Evolutionary conservation across 2,797 vertebrate genomes (phyloP).

Genomic region (Crocodylus rhombifer): DNA sequence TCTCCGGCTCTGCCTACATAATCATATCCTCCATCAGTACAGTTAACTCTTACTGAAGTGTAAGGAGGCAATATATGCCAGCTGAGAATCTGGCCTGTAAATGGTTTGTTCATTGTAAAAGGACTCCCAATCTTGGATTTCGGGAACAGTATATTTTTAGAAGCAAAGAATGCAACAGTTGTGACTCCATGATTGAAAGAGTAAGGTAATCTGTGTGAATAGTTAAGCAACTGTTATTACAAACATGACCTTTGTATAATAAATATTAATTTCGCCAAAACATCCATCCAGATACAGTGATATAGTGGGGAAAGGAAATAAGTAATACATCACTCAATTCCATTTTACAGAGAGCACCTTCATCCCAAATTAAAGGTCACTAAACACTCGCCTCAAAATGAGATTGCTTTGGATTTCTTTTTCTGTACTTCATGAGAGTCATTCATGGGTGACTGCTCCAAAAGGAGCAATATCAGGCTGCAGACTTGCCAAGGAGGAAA

Average conservation of each 20-base stretch:
- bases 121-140: not conserved
- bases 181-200: not conserved
- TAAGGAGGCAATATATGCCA: not conserved
- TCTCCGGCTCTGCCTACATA: not conserved
- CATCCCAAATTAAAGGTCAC: slow-evolving; percentile 70
- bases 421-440: not conserved
- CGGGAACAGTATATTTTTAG: not conserved
- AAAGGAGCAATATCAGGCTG: not conserved
- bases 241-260: slow-evolving; percentile 59
- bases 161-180: not conserved
- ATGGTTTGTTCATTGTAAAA: fast-evolving
- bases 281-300: slow-evolving; percentile 17
- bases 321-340: slow-evolving; percentile 27
- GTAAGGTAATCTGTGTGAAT: not conserved
- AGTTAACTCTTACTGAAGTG: not conserved
- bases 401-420: slow-evolving; percentile 17
- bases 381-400: slow-evolving; percentile 41
- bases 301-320: not conserved
- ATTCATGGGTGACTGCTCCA: not conserved
- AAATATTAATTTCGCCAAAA: slow-evolving; percentile 63
- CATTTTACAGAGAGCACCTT: slow-evolving; percentile 61
- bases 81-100: fast-evolving
- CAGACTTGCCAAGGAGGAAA: not conserved
- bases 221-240: not conserved
- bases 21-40: not conserved